A percentile compares a stretch with the other conserved stretches of the same genome.
Conservation (phyloP, 2,113 vertebrate species). For the Nibea coibor region DNA sequence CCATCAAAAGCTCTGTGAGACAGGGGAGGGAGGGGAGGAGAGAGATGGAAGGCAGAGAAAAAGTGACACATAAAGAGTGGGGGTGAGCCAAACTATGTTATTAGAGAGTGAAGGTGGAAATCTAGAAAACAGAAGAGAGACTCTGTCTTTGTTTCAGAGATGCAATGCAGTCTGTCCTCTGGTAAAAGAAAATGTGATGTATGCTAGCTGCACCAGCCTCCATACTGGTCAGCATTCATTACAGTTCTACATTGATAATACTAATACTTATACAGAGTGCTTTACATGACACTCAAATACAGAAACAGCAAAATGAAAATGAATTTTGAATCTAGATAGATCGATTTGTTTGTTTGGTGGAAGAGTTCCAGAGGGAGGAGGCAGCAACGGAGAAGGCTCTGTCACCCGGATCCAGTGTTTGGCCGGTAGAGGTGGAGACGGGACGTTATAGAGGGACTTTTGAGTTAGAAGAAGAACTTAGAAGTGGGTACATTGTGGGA, state of each 20-base stretch:
- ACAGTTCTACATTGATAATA: background rate
- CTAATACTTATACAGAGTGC: too few species aligned
- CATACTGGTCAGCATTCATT: background rate
- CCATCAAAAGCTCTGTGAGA: conserved; percentile 35
- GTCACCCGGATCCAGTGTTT: too few species aligned
- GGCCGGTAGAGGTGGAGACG: too few species aligned
- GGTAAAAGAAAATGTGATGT: background rate
- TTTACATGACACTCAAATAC: too few species aligned
- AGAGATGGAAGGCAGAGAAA: background rate
- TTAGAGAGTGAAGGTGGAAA: background rate
- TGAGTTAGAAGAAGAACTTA: too few species aligned
- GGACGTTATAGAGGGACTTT: too few species aligned
- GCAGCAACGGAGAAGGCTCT: too few species aligned
- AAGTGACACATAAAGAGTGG: background rate
- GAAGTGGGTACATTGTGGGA: too few species aligned
- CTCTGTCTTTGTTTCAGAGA: background rate
- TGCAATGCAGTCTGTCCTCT: background rate
- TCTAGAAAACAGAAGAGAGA: background rate
- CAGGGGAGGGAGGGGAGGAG: conserved; percentile 25
- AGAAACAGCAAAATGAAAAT: too few species aligned
- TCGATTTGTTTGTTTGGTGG: too few species aligned
- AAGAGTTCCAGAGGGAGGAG: too few species aligned
- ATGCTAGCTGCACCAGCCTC: background rate
- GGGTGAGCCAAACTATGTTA: background rate
- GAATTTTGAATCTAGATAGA: too few species aligned